Base-by-base conservation (phyloP, 2,888 invertebrate species). In the Syrista parreyssii region DNA sequence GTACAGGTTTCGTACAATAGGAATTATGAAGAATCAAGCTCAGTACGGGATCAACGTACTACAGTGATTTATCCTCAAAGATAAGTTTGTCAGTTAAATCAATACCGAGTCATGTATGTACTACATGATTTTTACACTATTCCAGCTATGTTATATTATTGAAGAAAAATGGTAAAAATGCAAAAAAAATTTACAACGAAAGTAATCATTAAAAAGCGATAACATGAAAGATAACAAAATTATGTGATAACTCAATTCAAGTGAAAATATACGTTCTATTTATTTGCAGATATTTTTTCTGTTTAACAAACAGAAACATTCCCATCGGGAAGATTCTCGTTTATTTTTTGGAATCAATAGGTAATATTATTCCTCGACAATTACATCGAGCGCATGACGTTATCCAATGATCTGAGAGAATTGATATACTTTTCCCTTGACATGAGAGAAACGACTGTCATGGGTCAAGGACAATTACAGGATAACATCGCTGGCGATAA, bases 381-480 rank as follows among this genome's bases (percentile, higher is more conserved):
- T 73, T 34, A 23, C 11, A 23, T 23, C 9, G n/a, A 73, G n/a
- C 35, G 11, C n/a, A 34, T n/a, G 73, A n/a, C 23, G 23, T 30
- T 73, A 73, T 73, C 73, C 31, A 23, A n/a, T 12, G n/a, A 74
- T 74, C 74, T 35, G 36, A 30, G 12, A n/a, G 74, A 74, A 74
- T 35, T 74, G 74, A 74, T 74, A 74, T 74, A 74, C 33, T 35
- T 74, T 81, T 79, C 85, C 88, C 88, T 88, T 88, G 88, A 87
- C 87, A 88, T 82, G 82, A 33, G 77, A 82, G 81, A 78, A 83
- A 83, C 83, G 86, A 84, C 84, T 82, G 85, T 85, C 82, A 84
- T 82, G 36, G 84, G 85, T 82, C 87, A 88, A 88, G 87, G 88
- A 84, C 86, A 83, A 74, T 79, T 79, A 79, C 82, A 83, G 86